Evolutionary conservation across 2,113 vertebrate genomes (phyloP), one percentile per base, ranked within the genome.

Genomic region (Thermophis baileyi): DNA sequence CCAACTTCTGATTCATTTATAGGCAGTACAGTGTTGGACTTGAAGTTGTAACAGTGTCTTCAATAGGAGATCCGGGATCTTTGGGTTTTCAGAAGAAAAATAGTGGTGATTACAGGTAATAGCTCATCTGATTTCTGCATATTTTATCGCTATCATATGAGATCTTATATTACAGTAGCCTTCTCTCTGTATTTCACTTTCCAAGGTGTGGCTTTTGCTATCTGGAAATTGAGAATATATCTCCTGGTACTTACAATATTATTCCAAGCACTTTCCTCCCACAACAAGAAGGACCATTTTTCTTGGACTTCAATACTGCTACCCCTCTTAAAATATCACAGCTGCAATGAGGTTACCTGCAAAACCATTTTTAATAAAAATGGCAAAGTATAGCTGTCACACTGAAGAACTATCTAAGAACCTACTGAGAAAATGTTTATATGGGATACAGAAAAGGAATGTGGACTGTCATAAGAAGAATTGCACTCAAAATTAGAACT

Each of bases 201-300:
- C 30, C 53, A 46, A 99, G 99, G 96, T 99, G 99, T 97, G 99
- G 99, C 57, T 99, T 99, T 97, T 99, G 99, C 97, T 99, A 99
- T 96, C 97, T 99, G 98, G 99, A 99, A 96, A 88, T 97, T 88
- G 99, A 99, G 35, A 97, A 97, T 46, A 81, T 98, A 90, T 97
- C 98, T 25, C 98, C 98, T 74, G 99, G 99, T 30, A 96, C 99
- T 96, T 99, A 99, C 96, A 99, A 99, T 94, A 97, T 99, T 95
- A 98, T 98, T 93, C 99, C 99, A 90, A 99, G 98, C 96, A 99
- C 99, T 89, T 99, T 99, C 96, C 97, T 99, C 93, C 98, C 99
- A 95, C 99, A 99, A 95, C 99, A 99, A 97, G 99, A 99, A 95
- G 99, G 99, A 50, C 99, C 99, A 27, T 99, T 99, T 96, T 99